Conservation (phyloP, 2,797 vertebrate species). For the Cyprinella venusta region DNA sequence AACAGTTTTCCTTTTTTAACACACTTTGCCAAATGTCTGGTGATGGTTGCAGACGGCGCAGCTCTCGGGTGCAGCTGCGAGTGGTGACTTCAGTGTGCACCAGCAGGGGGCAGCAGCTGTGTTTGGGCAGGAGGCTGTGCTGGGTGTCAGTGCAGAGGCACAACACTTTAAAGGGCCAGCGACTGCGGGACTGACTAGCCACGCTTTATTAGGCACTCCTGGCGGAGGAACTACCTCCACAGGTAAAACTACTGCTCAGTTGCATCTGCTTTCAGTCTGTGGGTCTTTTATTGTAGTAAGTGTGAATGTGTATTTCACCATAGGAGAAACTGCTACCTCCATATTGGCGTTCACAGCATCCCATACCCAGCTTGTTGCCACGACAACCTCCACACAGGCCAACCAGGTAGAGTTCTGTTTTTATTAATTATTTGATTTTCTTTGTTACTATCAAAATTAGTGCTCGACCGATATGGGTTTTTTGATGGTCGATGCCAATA, state of each 20-base stretch:
- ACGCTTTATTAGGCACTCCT: constrained; percentile 72
- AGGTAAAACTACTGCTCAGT: constrained; percentile 66
- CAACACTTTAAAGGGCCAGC: constrained; percentile 66
- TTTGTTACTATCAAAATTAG: neutral
- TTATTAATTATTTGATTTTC: neutral
- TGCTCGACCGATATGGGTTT: too few relatives aligned
- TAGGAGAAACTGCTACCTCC: constrained; percentile 67
- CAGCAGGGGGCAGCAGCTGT: constrained; percentile 83
- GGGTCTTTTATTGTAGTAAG: neutral
- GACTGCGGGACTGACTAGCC: constrained; percentile 62
- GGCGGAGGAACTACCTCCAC: constrained; percentile 63
- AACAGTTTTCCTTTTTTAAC: neutral
- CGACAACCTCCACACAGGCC: constrained; percentile 60
- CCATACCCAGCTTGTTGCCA: constrained; percentile 65
- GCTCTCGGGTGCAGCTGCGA: constrained; percentile 73
- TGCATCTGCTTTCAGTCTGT: neutral
- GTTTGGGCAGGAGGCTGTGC: constrained; percentile 72
- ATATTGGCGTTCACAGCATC: constrained; percentile 66
- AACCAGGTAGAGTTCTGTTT: constrained; percentile 69
- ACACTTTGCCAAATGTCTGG: neutral
- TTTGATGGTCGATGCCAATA: too few relatives aligned
- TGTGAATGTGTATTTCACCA: constrained; percentile 27
- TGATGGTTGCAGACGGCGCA: constrained; percentile 72
- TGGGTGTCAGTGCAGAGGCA: constrained; percentile 63
- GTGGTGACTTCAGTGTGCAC: constrained; percentile 79